Evolutionary conservation across 2,797 vertebrate genomes (phyloP).

Genomic region (Benthosema pterotum): DNA sequence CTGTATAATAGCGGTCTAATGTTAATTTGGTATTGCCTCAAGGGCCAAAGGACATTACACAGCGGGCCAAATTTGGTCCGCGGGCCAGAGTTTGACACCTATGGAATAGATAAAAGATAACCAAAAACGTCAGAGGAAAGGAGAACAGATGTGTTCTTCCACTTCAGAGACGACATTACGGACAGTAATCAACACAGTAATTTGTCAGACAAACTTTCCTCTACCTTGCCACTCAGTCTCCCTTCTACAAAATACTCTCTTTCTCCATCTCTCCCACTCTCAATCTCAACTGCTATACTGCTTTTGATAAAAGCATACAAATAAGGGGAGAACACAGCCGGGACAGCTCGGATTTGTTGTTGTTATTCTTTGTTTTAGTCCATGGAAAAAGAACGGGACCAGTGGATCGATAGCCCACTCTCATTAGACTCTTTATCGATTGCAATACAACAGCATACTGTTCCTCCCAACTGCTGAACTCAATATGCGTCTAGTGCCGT

Average conservation of each 20-base stretch:
- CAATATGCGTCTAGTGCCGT: background rate
- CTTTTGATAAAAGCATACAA: background rate
- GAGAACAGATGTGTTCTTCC: background rate
- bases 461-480: background rate
- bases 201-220: constrained; percentile 20
- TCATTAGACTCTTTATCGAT: constrained; percentile 27
- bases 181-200: too few relatives aligned
- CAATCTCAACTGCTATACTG: background rate
- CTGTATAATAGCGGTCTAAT: too few relatives aligned
- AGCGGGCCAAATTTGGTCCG: too few relatives aligned
- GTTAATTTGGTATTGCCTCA: too few relatives aligned
- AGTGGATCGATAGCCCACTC: constrained; percentile 12
- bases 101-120: too few relatives aligned
- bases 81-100: too few relatives aligned
- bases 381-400: constrained; percentile 20
- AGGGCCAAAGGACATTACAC: too few relatives aligned
- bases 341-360: background rate
- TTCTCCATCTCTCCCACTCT: background rate
- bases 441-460: background rate
- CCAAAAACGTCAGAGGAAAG: constrained; percentile 44
- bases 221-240: background rate
- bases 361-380: background rate
- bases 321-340: background rate
- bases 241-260: background rate
- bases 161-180: constrained; percentile 4